Evolutionary conservation across 2,797 vertebrate species (phyloP), one percentile per base, ranked within the genome.

Genomic region (Pangasius sanitwongsei): DNA sequence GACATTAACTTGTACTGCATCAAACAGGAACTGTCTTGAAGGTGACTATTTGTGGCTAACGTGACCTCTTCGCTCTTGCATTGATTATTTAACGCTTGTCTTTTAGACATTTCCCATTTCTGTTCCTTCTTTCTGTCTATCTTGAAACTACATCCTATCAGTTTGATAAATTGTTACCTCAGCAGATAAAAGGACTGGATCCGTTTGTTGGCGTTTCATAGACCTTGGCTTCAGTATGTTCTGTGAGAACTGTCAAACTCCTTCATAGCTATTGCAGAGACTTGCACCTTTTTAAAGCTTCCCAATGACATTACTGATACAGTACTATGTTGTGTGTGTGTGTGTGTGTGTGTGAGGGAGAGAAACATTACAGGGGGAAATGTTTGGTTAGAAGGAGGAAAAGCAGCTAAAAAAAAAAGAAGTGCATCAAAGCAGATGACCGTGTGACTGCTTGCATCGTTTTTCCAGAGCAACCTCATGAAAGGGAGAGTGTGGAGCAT

Each of bases 361-460:
- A 9, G 13, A 28, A 12, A 34, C 78, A 20, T 57, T 23, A 50
- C 13, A 8, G 25, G 25, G 18, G 55, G 55, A 61, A 61, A 41
- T 82, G 31, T 41, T 61, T 82, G 31, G 57, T n/a, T 83, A 4
- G 57, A 25, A 18, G 37, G 6, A 3, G 23, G 23, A 13, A 1
- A 5, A 57, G 53, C 31, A 20, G 53, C 53, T 12, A 41, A 41
- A 48, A 48, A 15, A 50, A 50, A 59, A 83, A n/a, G 34, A 87
- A 86, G 83, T 18, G 80, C 90, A 89, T 91, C 90, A 90, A 91
- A 91, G 59, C 84, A 70, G n/a, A 70, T 75, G 89, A 69, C 83
- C 41, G 85, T 85, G 83, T 85, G 88, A 90, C 83, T 75, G 86
- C 83, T 91, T 86, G 85, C 75, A 50, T 83, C 9, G 20, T 63